Conservation (phyloP, 2,797 vertebrate genomes). For the Phrynocephalus guinanensis region DNA sequence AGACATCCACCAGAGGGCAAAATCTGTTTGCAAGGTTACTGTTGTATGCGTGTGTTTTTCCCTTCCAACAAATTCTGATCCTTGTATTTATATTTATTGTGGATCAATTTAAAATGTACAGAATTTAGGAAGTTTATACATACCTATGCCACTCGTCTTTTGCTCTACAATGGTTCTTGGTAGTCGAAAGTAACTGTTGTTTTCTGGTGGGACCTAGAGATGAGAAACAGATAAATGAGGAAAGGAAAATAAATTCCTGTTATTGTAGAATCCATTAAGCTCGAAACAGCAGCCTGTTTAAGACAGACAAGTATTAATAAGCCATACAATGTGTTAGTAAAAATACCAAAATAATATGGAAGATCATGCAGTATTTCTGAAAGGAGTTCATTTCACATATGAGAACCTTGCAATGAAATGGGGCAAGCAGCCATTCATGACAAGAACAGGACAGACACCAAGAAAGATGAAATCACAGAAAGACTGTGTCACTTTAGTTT, state of each 20-base stretch:
- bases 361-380: slow-evolving; percentile 87
- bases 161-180: slow-evolving; percentile 85
- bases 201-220: slow-evolving; percentile 86
- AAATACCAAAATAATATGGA: slow-evolving; percentile 76
- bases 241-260: slow-evolving; percentile 56
- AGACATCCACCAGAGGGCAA: too few relatives aligned
- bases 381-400: slow-evolving; percentile 83
- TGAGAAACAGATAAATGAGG: slow-evolving; percentile 72
- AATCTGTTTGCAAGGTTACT: too few relatives aligned
- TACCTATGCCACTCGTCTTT: slow-evolving; percentile 88
- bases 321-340: slow-evolving; percentile 87
- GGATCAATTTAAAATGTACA: slow-evolving; percentile 40
- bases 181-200: slow-evolving; percentile 81
- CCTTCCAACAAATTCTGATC: too few relatives aligned
- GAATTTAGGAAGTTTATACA: slow-evolving; percentile 69
- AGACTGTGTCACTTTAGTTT: slow-evolving; percentile 76
- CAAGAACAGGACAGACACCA: slow-evolving; percentile 77
- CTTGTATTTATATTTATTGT: slow-evolving; percentile 12
- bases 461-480: slow-evolving; percentile 78
- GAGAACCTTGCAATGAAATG: slow-evolving; percentile 82
- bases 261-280: slow-evolving; percentile 64
- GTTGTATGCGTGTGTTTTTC: too few relatives aligned
- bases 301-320: slow-evolving; percentile 87
- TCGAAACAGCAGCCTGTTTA: slow-evolving; percentile 79
- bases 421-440: slow-evolving; percentile 82